Evolutionary conservation across 2,888 invertebrate species (phyloP).

Genomic region (Bhutanitis thaidina): DNA sequence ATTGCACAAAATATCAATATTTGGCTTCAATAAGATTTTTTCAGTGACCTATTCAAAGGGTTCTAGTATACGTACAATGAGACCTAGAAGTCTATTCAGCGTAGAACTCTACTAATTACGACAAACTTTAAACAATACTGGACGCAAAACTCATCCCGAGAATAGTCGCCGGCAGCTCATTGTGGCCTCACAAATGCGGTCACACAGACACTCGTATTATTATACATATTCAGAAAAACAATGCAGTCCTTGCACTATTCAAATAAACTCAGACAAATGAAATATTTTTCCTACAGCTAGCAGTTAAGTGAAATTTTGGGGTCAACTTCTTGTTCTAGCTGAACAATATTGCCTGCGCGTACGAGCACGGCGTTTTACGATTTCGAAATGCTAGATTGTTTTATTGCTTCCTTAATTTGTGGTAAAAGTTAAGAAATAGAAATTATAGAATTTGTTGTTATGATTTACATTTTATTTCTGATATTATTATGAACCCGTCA

Average conservation of each 20-base stretch:
- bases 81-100: constrained; percentile 70
- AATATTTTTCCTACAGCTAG: constrained; percentile 49
- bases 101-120: constrained; percentile 75
- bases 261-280: constrained; percentile 68
- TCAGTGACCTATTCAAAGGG: constrained; percentile 24
- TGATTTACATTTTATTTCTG: constrained; percentile 6
- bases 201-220: constrained; percentile 66
- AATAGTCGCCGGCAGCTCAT: constrained; percentile 68
- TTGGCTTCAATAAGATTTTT: constrained; percentile 10
- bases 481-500: constrained; percentile 14
- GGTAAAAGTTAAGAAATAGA: neutral
- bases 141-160: constrained; percentile 75
- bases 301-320: constrained; percentile 37
- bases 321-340: constrained; percentile 26
- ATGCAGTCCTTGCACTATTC: constrained; percentile 65
- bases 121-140: constrained; percentile 79
- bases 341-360: constrained; percentile 17
- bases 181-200: constrained; percentile 73
- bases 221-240: constrained; percentile 77
- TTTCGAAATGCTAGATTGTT: constrained; percentile 8
- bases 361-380: constrained; percentile 29
- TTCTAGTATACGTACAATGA: constrained; percentile 52
- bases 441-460: neutral
- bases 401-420: constrained; percentile 4
- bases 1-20: constrained; percentile 1